Evolutionary conservation across 2,888 invertebrate genomes (phyloP).

Genomic region (Patella depressa): DNA sequence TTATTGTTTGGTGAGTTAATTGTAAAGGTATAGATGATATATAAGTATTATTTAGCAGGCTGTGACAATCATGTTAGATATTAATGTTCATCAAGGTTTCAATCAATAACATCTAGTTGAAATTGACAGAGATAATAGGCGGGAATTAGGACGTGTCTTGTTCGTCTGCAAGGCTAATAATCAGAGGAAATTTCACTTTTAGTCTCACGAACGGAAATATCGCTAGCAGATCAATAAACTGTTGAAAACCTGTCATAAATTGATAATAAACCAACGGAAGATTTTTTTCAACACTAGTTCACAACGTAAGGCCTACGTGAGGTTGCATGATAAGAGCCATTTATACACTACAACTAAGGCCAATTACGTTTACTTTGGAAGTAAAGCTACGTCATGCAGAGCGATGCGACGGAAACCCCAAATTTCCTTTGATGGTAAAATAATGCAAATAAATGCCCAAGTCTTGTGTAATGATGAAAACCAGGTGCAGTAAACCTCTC

Average conservation of each 20-base stretch:
- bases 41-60: too few relatives aligned
- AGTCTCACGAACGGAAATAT: slow-evolving; percentile 13
- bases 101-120: too few relatives aligned
- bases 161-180: not conserved
- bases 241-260: slow-evolving; percentile 1
- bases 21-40: too few relatives aligned
- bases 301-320: not conserved
- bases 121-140: slow-evolving; percentile 10
- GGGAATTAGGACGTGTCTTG: slow-evolving; percentile 11
- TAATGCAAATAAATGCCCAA: slow-evolving; percentile 3
- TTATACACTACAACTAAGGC: not conserved
- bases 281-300: too few relatives aligned
- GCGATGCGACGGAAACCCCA: slow-evolving; percentile 1
- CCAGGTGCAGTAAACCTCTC: slow-evolving; percentile 1
- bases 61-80: too few relatives aligned
- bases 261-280: not conserved
- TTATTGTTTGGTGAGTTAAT: too few relatives aligned
- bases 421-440: not conserved
- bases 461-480: not conserved
- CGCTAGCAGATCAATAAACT: not conserved
- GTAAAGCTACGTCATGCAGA: slow-evolving; percentile 1
- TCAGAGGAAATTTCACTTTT: not conserved
- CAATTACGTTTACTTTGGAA: not conserved
- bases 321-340: not conserved
- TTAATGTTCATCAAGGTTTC: too few relatives aligned